Percentiles rank a stretch among this genome's conserved stretches.
phyloP scores from a whole-genome alignment of 2,113 vertebrate species.

The Strix aluco region DNA sequence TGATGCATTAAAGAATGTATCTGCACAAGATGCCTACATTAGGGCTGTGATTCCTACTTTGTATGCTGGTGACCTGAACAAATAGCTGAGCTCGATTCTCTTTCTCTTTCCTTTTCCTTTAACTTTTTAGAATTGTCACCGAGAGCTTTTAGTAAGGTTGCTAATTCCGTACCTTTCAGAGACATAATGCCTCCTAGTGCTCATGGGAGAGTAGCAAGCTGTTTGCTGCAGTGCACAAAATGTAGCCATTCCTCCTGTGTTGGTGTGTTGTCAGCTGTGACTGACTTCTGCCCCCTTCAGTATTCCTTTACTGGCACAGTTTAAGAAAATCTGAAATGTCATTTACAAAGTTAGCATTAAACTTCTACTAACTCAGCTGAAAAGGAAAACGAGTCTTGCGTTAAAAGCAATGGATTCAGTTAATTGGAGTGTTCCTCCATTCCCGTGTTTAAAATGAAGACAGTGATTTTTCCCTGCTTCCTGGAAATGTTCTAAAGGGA shows the following conservation, averaged over 20 bases:
- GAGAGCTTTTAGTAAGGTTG: background rate
- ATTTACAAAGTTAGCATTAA: background rate
- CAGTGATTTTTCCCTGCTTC: background rate
- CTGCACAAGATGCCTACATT: background rate
- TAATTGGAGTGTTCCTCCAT: background rate
- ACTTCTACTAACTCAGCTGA: background rate
- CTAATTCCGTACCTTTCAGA: background rate
- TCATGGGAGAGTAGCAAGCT: background rate
- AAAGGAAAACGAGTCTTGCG: background rate
- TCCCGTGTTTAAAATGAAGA: background rate
- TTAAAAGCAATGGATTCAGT: background rate
- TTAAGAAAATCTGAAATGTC: background rate
- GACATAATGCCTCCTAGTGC: background rate
- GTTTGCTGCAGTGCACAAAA: background rate
- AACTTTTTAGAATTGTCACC: background rate
- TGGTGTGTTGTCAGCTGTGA: background rate
- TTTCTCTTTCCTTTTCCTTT: conserved; percentile 14
- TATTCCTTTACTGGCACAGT: background rate
- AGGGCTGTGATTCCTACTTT: background rate
- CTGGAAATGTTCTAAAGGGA: background rate
- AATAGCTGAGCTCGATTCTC: background rate
- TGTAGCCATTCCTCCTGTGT: accelerated
- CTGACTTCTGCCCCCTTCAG: conserved; percentile 22
- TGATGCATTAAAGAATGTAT: background rate
- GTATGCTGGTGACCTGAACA: conserved; percentile 28